phyloP scores from a whole-genome alignment of 2,888 invertebrate species.

The Drosophila pullipes region DNA sequence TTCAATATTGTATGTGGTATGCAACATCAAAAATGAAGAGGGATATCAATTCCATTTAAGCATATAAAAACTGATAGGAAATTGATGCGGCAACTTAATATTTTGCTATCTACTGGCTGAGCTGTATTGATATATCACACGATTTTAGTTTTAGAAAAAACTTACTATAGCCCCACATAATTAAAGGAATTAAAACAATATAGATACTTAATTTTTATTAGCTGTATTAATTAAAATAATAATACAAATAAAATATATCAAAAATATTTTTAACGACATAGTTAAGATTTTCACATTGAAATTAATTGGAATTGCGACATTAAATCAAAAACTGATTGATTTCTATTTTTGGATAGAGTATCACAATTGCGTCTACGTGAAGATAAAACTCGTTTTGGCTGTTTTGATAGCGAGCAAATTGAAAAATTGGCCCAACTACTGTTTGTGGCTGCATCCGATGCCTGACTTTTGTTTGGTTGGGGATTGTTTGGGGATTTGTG shows the following conservation, averaged over 20 bases:
- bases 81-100: background rate
- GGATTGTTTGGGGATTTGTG: conserved; percentile 69
- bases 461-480: conserved; percentile 37
- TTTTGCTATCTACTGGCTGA: background rate
- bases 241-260: background rate
- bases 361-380: background rate
- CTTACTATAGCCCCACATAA: too few species aligned
- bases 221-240: background rate
- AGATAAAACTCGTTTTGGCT: conserved; percentile 7
- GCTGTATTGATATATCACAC: background rate
- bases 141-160: too few species aligned
- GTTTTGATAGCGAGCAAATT: conserved; percentile 46
- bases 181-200: background rate
- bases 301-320: background rate
- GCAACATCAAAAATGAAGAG: background rate
- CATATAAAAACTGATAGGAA: background rate
- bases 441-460: conserved; percentile 19
- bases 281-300: background rate
- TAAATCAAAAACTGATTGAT: background rate
- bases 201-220: background rate
- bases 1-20: background rate
- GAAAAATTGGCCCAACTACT: conserved; percentile 40
- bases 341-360: conserved; percentile 19
- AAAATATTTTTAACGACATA: background rate
- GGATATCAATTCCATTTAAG: background rate